Percentiles rank a stretch among this genome's conserved stretches.
Conservation (phyloP, 1,140 invertebrate species). For the Aphis gossypii region DNA sequence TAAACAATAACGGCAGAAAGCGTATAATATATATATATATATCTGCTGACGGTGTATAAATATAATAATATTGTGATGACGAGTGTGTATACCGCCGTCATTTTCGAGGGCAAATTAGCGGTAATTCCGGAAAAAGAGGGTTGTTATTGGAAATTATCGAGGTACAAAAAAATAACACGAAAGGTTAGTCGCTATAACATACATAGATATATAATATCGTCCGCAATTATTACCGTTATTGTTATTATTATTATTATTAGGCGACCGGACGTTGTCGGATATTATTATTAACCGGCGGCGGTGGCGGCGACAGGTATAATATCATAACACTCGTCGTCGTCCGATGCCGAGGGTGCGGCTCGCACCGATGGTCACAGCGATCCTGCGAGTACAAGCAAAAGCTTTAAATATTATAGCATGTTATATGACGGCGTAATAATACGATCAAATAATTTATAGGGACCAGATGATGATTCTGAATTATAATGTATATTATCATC, state of each 20-base stretch:
- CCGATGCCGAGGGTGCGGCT: background rate
- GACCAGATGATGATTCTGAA: background rate
- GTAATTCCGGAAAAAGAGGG: constrained; percentile 50
- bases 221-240: constrained; percentile 34
- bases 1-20: background rate
- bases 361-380: background rate
- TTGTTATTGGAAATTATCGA: constrained; percentile 45
- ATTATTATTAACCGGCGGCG: constrained; percentile 23
- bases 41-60: background rate
- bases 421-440: background rate
- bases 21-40: background rate
- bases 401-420: background rate
- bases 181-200: background rate
- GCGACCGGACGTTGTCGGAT: constrained; percentile 37
- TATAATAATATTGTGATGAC: background rate
- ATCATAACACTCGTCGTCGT: background rate
- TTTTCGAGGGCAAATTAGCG: constrained; percentile 48
- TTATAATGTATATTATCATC: background rate
- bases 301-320: constrained; percentile 22
- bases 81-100: background rate
- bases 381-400: background rate
- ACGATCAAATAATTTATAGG: background rate
- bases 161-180: background rate
- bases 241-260: constrained; percentile 33
- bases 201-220: background rate